These are phyloP conservation scores for Catharus bicknelli DNA, from an alignment of 2,113 vertebrate species.

Conservation along the genomic window DNA sequence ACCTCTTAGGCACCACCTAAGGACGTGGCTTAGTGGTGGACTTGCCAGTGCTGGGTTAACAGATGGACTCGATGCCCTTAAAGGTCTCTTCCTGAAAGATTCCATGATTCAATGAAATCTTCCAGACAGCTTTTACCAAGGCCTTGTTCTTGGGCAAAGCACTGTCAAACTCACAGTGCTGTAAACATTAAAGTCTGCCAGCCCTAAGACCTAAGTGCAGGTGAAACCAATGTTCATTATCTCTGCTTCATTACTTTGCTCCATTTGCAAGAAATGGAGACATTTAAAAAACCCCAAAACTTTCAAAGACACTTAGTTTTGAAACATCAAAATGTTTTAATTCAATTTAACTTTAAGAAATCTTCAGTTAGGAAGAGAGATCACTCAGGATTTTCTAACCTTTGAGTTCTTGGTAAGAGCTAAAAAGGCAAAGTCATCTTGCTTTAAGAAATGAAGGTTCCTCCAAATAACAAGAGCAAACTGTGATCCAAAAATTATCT, in stretches of 20 bases:
- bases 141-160: not conserved
- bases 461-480: not conserved
- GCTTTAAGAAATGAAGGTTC: not conserved
- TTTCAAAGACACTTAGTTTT: not conserved
- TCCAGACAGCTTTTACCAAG: not conserved
- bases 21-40: not conserved
- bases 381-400: not conserved
- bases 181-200: not conserved
- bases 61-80: accelerated
- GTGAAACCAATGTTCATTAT: not conserved
- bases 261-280: not conserved
- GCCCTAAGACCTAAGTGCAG: accelerated
- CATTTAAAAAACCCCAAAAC: not conserved
- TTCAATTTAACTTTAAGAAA: not conserved
- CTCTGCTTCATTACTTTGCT: not conserved
- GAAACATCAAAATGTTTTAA: not conserved
- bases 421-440: not conserved
- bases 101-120: not conserved
- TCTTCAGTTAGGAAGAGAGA: not conserved
- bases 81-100: not conserved
- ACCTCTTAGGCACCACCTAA: not conserved
- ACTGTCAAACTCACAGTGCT: not conserved
- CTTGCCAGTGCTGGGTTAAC: not conserved
- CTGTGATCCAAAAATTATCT: not conserved
- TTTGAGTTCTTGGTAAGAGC: not conserved